Conservation (phyloP, 2,888 invertebrate species). For the Drosophila flavopinicola region DNA sequence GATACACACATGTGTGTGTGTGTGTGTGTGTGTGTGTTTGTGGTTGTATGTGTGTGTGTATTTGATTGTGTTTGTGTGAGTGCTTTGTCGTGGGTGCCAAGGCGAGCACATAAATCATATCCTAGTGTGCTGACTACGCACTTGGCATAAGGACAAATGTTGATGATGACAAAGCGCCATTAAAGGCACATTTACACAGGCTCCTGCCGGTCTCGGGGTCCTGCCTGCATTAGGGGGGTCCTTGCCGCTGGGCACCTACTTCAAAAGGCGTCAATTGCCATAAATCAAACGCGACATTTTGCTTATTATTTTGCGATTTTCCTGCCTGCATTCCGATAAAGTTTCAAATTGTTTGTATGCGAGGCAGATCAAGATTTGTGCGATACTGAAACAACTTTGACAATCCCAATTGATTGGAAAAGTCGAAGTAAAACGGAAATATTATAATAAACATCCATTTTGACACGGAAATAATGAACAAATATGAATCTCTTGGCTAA, state of each 20-base stretch:
- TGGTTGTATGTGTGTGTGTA: constrained; percentile 20
- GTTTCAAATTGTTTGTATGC: constrained; percentile 29
- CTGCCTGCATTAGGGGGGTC: background rate
- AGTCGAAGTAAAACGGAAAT: constrained; percentile 19
- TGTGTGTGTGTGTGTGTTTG: constrained; percentile 3
- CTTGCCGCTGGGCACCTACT: constrained; percentile 39
- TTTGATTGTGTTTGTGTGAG: constrained; percentile 12
- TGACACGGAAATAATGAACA: background rate
- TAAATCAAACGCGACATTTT: constrained; percentile 77
- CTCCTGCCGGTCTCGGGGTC: constrained; percentile 24
- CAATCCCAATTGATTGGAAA: constrained; percentile 50
- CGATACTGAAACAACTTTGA: constrained; percentile 21
- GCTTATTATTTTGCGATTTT: constrained; percentile 77
- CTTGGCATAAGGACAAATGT: constrained; percentile 77
- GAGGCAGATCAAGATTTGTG: constrained; percentile 59
- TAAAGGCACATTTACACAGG: constrained; percentile 79
- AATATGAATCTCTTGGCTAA: background rate
- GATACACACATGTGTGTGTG: constrained; percentile 34
- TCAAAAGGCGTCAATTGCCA: constrained; percentile 60
- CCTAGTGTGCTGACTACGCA: constrained; percentile 62
- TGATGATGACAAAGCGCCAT: constrained; percentile 83
- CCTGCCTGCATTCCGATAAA: constrained; percentile 30
- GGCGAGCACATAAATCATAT: constrained; percentile 69
- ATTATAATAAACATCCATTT: background rate
- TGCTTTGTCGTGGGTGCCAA: constrained; percentile 51